Conservation (phyloP, 23 tunicate genomes). For the Pegea sp. region DNA sequence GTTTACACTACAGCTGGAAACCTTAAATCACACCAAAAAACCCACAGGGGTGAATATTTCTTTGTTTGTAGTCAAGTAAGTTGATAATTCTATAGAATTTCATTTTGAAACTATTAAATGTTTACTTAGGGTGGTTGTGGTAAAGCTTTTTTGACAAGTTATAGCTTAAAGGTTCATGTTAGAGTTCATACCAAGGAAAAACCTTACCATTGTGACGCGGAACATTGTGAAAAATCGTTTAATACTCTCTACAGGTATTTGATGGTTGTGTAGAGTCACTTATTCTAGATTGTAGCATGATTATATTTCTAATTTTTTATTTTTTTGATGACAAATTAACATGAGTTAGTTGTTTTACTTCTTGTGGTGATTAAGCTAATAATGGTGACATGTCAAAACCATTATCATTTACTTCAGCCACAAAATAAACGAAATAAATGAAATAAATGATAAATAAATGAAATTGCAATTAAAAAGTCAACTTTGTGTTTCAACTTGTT, state of each 20-base stretch:
- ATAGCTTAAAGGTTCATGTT: conserved; percentile 75
- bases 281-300: too few species aligned
- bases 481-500: too few species aligned
- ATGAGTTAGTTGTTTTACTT: too few species aligned
- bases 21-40: conserved; percentile 78
- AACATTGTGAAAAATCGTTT: conserved; percentile 62
- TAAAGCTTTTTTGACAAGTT: conserved; percentile 80
- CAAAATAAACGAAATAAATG: too few species aligned
- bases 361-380: too few species aligned
- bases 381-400: too few species aligned
- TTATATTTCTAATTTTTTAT: too few species aligned
- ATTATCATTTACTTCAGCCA: too few species aligned
- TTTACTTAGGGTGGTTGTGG: conserved; percentile 74
- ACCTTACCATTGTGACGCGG: conserved; percentile 44
- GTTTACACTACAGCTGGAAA: conserved; percentile 83
- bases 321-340: too few species aligned
- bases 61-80: conserved; percentile 54
- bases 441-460: too few species aligned
- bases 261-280: too few species aligned
- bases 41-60: conserved; percentile 83
- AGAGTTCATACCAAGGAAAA: conserved; percentile 84
- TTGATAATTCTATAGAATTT: not conserved
- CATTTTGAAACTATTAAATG: not conserved
- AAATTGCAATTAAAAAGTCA: too few species aligned
- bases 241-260: conserved; percentile 75